Evolutionary conservation across 2,888 invertebrate genomes (phyloP), one percentile per base, ranked within the genome.

Genomic region (Drosophila eohydei): DNA sequence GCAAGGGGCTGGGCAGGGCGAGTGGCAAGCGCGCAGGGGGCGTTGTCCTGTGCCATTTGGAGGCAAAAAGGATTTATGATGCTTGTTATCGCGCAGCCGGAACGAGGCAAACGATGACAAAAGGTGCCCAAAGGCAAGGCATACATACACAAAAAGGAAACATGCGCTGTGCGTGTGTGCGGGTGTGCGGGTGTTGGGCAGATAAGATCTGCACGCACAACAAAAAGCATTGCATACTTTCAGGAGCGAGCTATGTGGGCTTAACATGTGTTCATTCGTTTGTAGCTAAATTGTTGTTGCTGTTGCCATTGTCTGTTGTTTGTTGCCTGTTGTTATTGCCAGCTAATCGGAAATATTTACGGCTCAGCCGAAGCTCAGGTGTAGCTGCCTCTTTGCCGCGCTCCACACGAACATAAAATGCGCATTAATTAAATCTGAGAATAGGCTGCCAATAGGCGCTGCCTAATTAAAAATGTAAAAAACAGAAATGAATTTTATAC

Each of bases 51-150:
- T 67, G 81, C 74, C 85, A 89, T 87, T 90, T 80, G 78, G 73
- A 81, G 71, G 74, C 73, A 74, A 80, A 77, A 84, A 89, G 88
- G 89, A 88, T 88, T 88, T 88, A 88, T 88, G 88, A 90, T 79
- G 75, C 88, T 90, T 90, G 90, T 88, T 88, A 88, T 90, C 88
- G 78, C 81, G 77, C 74, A 75, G 74, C 76, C 79, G 74, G 71
- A 79, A 74, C 70, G 55, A 74, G 72, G 71, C 74, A 70, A 89
- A 88, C 90, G 83, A 89, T 90, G 90, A 85, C 85, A 88, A 85
- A 89, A 89, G 88, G 85, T 85, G 83, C 62, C 85, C 82, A 55
- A 40, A 54, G 40, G 64, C 60, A 67, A 51, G 43, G 55, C 63
- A 70, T 46, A 68, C 44, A 67, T 32, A 68, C 48, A 67, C 60